Base-by-base conservation (phyloP, 2,113 vertebrate genomes). In the Solea solea region DNA sequence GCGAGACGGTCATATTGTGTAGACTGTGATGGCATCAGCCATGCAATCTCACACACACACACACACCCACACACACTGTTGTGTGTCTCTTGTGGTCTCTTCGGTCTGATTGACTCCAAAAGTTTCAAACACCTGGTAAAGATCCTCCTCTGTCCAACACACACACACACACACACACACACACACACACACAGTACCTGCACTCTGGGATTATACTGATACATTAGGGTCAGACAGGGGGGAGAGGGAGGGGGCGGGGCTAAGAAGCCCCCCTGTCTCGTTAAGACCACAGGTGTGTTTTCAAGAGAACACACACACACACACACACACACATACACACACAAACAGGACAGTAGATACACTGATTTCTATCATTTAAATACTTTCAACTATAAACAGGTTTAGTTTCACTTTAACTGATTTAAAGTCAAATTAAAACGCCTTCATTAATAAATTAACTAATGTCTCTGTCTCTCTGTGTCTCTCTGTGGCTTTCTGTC, bases 101-200 rank as follows among this genome's bases (percentile, higher is more conserved):
- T 72, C 10, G 76, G 80, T 90, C 82, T 71, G 62, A 39, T 83
- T 82, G 76, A 75, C 69, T 46, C 50, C 64, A 83, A 65, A 73
- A 50, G 78, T 66, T 83, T 89, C 50, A 83, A 79, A 81, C 64
- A 67, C 57, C 58, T 86, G 70, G 54, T n/a, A 45, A 41, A 78
- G 40, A 80, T 51, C 16, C 46, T 56, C 27, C 27, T 42, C 44
- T 54, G 16, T 48, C 52, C 59, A 53, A 52, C 50, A 52, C 50
- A 52, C 50, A 52, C 21, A 52, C 52, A 45, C 72, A 65, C 34
- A 34, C 34, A 34, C 21, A 52, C 50, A 52, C 50, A 52, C 50
- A 52, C 21, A 52, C 52, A 45, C 72, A 65, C 34, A 34, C 34
- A 34, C 21, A 76, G 64, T 61, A 81, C 76, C 73, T 58, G 78